Evolutionary conservation across 2,797 vertebrate genomes (phyloP), one percentile per base, ranked within the genome.

Genomic region (Danio choprae): DNA sequence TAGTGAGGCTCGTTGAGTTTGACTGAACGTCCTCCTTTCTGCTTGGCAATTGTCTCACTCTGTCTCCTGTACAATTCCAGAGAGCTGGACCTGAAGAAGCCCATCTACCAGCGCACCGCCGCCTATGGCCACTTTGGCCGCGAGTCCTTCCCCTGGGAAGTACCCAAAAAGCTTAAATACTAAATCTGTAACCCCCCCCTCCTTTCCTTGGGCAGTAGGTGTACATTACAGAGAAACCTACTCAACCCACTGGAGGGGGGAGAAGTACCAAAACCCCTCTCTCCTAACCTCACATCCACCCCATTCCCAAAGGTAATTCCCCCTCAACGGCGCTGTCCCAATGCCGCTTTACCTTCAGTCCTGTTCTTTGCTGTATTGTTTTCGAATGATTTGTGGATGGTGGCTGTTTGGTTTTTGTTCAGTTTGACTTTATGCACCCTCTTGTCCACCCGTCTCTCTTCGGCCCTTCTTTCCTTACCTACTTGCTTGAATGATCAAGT

Each of bases 111-210:
- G 93, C 88, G 91, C 91, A 98, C 97, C 9, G 97, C 97, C 75
- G 94, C 94, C 84, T 99, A 99, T 79, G 96, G 97, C 85, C 97
- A 98, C 94, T 98, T 98, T 87, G 97, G 97, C 88, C 96, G 97
- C 29, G 94, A 96, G 51, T 86, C 90, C 89, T 98, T 99, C 89
- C 88, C 96, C 16, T 98, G 97, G 97, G 97, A 98, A 94, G 92
- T 96, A 80, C 96, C 97, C 91, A 98, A 95, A 91, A 94, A 95
- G 83, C 94, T 98, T 82, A 96, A 95, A 88, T 96, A 94, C 81
- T 99, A 89, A 96, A 79, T 50, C 12, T 81, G 77, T 77, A 87
- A 76, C 90, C 86, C 91, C 92, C 92, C 88, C 90, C 88, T 90
- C 89, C 92, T 91, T 86, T 91, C 87, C 87, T 87, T 81, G 77